A percentile compares a stretch with the other conserved stretches of the same genome.
Conservation (phyloP, 1,140 invertebrate genomes). For the Drosophila mojavensis region DNA sequence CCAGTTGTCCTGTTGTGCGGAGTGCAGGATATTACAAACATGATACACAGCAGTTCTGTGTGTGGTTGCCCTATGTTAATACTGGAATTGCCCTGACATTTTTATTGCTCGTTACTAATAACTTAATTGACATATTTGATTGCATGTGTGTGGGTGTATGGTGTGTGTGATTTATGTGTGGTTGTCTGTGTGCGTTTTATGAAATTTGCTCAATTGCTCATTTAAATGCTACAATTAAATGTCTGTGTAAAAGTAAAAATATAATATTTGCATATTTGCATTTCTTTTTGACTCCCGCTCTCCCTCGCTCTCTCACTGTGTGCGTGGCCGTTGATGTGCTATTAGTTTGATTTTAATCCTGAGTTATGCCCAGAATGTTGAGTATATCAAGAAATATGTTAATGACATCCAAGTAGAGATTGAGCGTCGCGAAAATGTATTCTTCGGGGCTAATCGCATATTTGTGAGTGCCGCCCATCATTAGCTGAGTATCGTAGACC, state of each 20-base stretch:
- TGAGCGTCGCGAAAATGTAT: constrained; percentile 63
- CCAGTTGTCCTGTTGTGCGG: too few species aligned
- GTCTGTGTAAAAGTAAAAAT: not conserved
- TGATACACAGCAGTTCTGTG: constrained; percentile 22
- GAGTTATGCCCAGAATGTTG: constrained; percentile 84
- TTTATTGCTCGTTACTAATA: constrained; percentile 71
- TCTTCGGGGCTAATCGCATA: constrained; percentile 61
- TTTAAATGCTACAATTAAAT: constrained; percentile 3
- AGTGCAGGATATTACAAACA: too few species aligned
- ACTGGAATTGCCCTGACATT: constrained; percentile 66
- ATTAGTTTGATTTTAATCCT: constrained; percentile 47
- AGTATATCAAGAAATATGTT: constrained; percentile 94
- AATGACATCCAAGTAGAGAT: constrained; percentile 83
- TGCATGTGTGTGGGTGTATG: not conserved
- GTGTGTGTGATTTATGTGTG: constrained; percentile 15
- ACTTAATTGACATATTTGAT: constrained; percentile 68
- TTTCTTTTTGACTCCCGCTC: not conserved
- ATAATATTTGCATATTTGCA: constrained; percentile 5
- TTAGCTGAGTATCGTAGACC: constrained; percentile 96
- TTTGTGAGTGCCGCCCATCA: constrained; percentile 90
- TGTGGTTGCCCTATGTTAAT: constrained; percentile 61
- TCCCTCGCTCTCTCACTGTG: not conserved
- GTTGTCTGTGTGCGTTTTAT: constrained; percentile 4
- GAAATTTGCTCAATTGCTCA: constrained; percentile 30
- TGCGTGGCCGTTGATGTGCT: not conserved